Conservation (phyloP, 2,888 invertebrate genomes). For the Eupithecia vulgata region DNA sequence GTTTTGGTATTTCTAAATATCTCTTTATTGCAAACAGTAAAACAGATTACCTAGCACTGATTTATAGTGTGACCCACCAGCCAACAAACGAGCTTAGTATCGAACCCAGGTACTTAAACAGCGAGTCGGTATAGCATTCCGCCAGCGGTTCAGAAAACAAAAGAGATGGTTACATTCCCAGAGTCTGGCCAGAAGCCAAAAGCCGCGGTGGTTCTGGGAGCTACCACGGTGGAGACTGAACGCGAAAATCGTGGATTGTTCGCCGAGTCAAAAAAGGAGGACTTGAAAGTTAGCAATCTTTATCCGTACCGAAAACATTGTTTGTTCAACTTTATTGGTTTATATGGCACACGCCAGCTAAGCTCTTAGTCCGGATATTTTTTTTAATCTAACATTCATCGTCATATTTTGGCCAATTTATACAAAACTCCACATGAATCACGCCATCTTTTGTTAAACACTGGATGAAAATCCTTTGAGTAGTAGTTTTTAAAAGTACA, state of each 20-base stretch:
- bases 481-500: too few species aligned
- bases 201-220: constrained; percentile 62
- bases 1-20: neutral
- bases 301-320: too few species aligned
- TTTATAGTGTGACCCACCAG: neutral
- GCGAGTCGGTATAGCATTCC: constrained; percentile 52
- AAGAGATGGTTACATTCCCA: constrained; percentile 65
- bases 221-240: neutral
- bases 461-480: too few species aligned
- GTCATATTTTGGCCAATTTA: too few species aligned
- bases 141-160: constrained; percentile 62
- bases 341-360: too few species aligned
- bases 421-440: too few species aligned
- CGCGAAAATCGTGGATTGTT: neutral
- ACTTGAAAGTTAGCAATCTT: neutral
- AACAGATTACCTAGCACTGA: neutral
- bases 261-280: neutral
- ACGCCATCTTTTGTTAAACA: too few species aligned
- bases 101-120: constrained; percentile 24
- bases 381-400: too few species aligned
- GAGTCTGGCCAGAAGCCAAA: constrained; percentile 74
- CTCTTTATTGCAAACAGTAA: neutral
- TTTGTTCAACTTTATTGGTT: too few species aligned
- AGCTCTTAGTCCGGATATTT: too few species aligned
- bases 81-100: constrained; percentile 20